These are phyloP conservation scores for Channallabes apus DNA, from an alignment of 2,797 vertebrate genomes.

Conservation along the genomic window DNA sequence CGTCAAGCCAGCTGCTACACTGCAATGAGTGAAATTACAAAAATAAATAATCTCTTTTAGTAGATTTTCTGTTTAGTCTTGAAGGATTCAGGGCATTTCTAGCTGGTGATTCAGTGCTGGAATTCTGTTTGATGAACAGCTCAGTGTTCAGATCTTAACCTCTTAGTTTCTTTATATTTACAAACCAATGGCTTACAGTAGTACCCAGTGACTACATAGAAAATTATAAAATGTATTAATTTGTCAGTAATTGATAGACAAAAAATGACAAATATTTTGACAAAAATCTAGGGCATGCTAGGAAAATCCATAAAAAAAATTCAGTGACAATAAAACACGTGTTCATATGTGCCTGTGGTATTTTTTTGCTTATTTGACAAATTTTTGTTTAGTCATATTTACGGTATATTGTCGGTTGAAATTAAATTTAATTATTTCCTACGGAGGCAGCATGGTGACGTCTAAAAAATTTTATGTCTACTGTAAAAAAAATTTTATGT, in stretches of 20 bases:
- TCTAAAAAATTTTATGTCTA: too few relatives aligned
- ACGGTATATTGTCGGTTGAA: too few relatives aligned
- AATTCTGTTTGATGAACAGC: background rate
- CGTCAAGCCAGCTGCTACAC: conserved; percentile 23
- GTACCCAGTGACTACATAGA: background rate
- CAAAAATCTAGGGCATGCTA: background rate
- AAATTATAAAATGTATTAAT: background rate
- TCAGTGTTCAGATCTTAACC: background rate
- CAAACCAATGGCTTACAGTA: background rate
- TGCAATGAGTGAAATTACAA: conserved; percentile 4
- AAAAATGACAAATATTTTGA: background rate
- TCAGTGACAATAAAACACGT: too few relatives aligned
- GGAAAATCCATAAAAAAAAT: background rate
- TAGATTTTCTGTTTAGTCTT: background rate
- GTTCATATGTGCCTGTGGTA: too few relatives aligned
- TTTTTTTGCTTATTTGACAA: too few relatives aligned
- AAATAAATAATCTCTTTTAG: conserved; percentile 8
- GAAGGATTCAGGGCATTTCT: background rate
- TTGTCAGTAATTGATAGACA: background rate
- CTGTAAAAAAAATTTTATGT: background rate
- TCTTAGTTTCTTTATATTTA: background rate
- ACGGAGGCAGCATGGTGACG: too few relatives aligned
- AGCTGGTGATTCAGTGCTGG: too few relatives aligned
- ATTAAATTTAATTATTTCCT: too few relatives aligned
- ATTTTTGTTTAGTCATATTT: too few relatives aligned